These are phyloP conservation scores for Crenuchus spilurus DNA, from an alignment of 2,797 vertebrate genomes.

Conservation along the genomic window DNA sequence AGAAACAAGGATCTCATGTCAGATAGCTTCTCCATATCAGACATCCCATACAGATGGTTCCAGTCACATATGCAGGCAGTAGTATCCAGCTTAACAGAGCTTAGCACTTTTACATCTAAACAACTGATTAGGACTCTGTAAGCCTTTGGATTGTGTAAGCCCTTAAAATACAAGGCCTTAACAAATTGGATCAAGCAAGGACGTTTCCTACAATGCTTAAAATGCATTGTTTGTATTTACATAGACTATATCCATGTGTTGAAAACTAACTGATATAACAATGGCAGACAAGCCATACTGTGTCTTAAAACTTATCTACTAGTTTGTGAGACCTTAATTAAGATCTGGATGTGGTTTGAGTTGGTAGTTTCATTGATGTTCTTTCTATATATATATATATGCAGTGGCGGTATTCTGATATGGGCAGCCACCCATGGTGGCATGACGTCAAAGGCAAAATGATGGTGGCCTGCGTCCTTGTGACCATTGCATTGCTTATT, in stretches of 20 bases:
- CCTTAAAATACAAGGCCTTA: neutral
- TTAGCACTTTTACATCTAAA: neutral
- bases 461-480: no score
- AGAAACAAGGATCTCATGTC: neutral
- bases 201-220: neutral
- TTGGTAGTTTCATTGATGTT: no score
- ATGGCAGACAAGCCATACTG: no score
- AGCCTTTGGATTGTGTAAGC: neutral
- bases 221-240: neutral
- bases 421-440: no score
- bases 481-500: no score
- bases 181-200: slow-evolving; percentile 6
- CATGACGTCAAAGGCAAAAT: no score
- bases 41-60: neutral
- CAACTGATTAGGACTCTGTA: slow-evolving; percentile 5
- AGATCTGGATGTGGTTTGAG: no score
- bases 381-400: no score
- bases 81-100: neutral
- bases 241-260: neutral
- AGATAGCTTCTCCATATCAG: neutral
- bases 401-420: no score
- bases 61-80: neutral
- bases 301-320: no score
- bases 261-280: neutral
- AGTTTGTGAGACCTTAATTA: no score